Percentiles rank a stretch among this genome's conserved stretches.
Conservation (phyloP, 2,797 vertebrate species). For the Oreochromis mossambicus region DNA sequence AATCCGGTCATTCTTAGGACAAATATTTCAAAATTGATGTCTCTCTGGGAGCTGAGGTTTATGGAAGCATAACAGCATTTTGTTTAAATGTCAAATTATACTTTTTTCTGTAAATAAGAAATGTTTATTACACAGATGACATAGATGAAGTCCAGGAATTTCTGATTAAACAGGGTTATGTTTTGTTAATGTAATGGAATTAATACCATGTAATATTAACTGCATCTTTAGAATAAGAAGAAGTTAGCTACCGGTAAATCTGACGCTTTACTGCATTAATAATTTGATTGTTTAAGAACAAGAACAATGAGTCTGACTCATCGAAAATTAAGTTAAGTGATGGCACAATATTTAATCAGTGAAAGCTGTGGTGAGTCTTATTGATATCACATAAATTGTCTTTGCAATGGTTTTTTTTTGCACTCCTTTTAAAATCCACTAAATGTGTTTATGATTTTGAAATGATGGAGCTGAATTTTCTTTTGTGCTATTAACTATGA, state of each 20-base stretch:
- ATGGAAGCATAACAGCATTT: background rate
- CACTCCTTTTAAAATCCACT: background rate
- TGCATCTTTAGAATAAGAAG: conserved; percentile 1
- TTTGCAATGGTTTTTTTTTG: background rate
- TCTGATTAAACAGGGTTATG: conserved; percentile 50
- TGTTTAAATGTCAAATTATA: background rate
- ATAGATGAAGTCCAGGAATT: conserved; percentile 36
- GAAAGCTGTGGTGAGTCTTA: background rate
- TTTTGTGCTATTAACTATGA: background rate
- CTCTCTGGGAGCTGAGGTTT: background rate
- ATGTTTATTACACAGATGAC: conserved; percentile 14
- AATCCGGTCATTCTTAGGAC: background rate
- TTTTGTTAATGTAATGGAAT: conserved; percentile 67
- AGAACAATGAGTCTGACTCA: background rate
- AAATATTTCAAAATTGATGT: background rate
- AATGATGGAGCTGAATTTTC: background rate
- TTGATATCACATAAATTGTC: background rate
- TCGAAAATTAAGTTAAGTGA: background rate
- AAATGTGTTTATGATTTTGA: background rate
- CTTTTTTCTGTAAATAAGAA: background rate
- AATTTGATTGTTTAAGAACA: background rate
- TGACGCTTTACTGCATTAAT: background rate
- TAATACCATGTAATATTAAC: conserved; percentile 9
- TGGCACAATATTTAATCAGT: background rate
- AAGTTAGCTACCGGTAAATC: background rate